Percentiles rank a stretch among this genome's conserved stretches.
phyloP scores from a whole-genome alignment of 2,113 vertebrate species.

The Zapornia atra region DNA sequence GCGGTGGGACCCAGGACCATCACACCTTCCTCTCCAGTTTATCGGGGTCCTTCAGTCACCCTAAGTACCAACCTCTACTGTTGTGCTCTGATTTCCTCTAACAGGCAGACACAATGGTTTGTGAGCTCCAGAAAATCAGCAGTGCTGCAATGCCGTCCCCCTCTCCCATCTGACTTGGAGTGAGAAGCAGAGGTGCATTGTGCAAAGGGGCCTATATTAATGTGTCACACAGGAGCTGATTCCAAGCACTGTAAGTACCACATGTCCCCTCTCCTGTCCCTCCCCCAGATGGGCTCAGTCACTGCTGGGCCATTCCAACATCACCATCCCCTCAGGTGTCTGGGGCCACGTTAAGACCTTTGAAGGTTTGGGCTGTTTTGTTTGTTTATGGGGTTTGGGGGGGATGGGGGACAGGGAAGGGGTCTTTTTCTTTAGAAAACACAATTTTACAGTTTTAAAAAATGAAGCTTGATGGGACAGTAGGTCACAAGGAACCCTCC shows the following conservation, averaged over 20 bases:
- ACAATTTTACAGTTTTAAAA: neutral
- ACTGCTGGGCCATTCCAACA: neutral
- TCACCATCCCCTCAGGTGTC: neutral
- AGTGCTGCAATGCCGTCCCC: neutral
- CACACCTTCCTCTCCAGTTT: fast-evolving
- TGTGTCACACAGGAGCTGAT: neutral
- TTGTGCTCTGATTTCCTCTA: neutral
- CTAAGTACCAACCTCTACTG: neutral
- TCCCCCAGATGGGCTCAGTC: too few relatives aligned
- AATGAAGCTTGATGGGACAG: neutral
- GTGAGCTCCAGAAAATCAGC: neutral
- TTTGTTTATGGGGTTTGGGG: neutral
- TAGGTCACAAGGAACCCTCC: neutral
- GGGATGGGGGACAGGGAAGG: too few relatives aligned
- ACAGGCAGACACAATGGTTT: neutral
- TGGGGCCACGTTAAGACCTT: neutral
- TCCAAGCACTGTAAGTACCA: neutral
- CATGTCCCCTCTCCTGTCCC: neutral
- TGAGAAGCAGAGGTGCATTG: neutral
- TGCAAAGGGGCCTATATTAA: neutral
- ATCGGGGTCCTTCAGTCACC: neutral
- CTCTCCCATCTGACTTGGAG: neutral
- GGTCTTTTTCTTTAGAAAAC: neutral
- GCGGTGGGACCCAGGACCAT: fast-evolving
- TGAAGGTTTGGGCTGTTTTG: neutral